Evolutionary conservation across 2,113 vertebrate genomes (phyloP).

Genomic region (Calidris pugnax): DNA sequence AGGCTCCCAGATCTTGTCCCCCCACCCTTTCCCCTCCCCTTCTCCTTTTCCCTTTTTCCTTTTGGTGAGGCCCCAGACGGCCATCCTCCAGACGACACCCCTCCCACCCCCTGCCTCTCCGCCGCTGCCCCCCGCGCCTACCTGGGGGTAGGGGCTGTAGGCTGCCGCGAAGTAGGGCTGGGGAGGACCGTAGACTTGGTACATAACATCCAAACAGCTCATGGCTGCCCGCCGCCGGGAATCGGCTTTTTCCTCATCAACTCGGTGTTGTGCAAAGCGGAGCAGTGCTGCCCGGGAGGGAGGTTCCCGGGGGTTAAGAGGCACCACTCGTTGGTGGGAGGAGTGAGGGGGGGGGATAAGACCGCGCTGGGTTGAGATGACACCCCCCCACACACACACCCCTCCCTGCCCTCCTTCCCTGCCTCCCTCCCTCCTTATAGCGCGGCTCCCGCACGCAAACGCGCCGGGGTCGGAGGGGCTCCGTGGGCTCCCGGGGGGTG

Average conservation of each 20-base stretch:
- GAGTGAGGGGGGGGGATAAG: conserved; percentile 8
- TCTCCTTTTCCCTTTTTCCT: conserved; percentile 43
- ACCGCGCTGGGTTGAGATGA: background rate
- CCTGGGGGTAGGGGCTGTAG: conserved; percentile 92
- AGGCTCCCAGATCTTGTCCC: background rate
- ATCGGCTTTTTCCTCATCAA: conserved; percentile 61
- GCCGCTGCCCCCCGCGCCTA: conserved; percentile 55
- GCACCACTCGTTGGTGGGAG: conserved; percentile 16
- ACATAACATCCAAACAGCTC: conserved; percentile 99
- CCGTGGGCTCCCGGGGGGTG: background rate
- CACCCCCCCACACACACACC: background rate
- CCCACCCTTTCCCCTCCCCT: conserved; percentile 16
- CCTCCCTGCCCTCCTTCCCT: background rate
- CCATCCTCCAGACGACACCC: conserved; percentile 34
- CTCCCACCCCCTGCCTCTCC: conserved; percentile 14
- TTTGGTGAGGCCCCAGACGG: conserved; percentile 36
- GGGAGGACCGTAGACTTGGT: conserved; percentile 92
- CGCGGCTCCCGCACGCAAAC: background rate
- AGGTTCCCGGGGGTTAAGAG: conserved; percentile 23
- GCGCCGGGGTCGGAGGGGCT: background rate
- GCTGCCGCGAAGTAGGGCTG: conserved; percentile 90
- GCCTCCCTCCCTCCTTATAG: background rate
- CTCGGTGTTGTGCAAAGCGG: conserved; percentile 36
- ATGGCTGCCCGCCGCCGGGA: conserved; percentile 81
- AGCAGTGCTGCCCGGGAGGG: conserved; percentile 68